Evolutionary conservation across 1,140 invertebrate species (phyloP), one percentile per base, ranked within the genome.

Genomic region (Eupeodes corollae): DNA sequence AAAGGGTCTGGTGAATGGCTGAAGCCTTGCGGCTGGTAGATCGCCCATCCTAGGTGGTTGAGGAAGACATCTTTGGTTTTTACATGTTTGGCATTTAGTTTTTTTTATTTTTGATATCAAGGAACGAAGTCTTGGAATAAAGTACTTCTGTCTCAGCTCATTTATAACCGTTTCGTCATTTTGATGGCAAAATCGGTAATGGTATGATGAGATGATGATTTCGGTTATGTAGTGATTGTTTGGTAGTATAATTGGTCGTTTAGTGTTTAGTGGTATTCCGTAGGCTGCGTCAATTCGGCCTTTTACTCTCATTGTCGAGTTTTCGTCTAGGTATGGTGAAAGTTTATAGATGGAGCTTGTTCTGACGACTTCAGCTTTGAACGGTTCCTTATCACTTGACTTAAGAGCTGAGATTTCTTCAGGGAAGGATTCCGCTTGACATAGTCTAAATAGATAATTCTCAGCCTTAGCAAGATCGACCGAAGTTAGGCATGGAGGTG

Each of bases 201-300:
- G 58, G 16, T 47, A 40, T 16, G 56, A 39, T 6, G 54, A 53
- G 15, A 58, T 60, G 8, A 52, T 48, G 48, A 69, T 64, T 47
- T 61, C 64, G 9, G 56, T 68, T 30, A 52, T 66, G 50, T 56
- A 56, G 48, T 69, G 59, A n/a, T n/a, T n/a, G n/a, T n/a, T n/a
- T n/a, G n/a, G n/a, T n/a, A n/a, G n/a, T n/a, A n/a, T n/a, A n/a
- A n/a, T n/a, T n/a, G n/a, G n/a, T n/a, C n/a, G n/a, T n/a, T n/a
- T n/a, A n/a, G n/a, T n/a, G n/a, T n/a, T n/a, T n/a, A n/a, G n/a
- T n/a, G n/a, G n/a, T n/a, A n/a, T n/a, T n/a, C n/a, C n/a, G n/a
- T n/a, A n/a, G n/a, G n/a, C n/a, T n/a, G n/a, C n/a, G n/a, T n/a
- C n/a, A n/a, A n/a, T n/a, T n/a, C n/a, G n/a, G n/a, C 45, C 39